Percentiles rank a stretch among this genome's conserved stretches.
Evolutionary conservation across 92 coral and sea anemone genomes (phyloP).

Genomic region (Epizoanthus illoricatus): DNA sequence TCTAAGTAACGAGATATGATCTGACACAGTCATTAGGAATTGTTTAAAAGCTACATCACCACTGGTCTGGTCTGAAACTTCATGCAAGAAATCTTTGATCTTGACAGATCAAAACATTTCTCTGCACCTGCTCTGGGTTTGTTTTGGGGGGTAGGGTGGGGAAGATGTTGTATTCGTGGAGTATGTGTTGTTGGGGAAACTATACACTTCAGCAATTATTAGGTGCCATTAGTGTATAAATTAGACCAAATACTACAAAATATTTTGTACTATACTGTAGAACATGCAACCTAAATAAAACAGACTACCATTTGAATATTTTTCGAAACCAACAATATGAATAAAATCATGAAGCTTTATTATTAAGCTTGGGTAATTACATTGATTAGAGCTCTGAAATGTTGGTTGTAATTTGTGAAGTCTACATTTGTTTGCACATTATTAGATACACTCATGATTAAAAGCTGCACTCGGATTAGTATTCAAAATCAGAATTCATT

Average conservation of each 20-base stretch:
- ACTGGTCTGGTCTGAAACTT: constrained; percentile 16
- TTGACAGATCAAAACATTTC: constrained; percentile 20
- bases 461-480: no score
- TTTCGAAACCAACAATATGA: no score
- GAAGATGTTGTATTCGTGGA: neutral
- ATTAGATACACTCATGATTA: no score
- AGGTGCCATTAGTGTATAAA: neutral
- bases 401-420: no score
- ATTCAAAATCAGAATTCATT: no score
- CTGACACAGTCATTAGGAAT: constrained; percentile 19
- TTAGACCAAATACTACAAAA: neutral
- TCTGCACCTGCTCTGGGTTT: constrained; percentile 35
- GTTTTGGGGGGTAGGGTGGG: constrained; percentile 24
- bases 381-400: no score
- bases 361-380: no score
- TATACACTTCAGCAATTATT: no score
- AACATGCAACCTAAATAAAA: no score
- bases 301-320: no score
- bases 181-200: constrained; percentile 34
- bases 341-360: no score
- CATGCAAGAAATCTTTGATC: constrained; percentile 30
- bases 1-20: neutral
- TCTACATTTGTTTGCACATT: no score
- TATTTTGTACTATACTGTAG: neutral
- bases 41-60: constrained; percentile 28